Percentiles rank a stretch among this genome's conserved stretches.
Evolutionary conservation across 1,140 invertebrate species (phyloP).

Genomic region (Drosophila bipectinata): DNA sequence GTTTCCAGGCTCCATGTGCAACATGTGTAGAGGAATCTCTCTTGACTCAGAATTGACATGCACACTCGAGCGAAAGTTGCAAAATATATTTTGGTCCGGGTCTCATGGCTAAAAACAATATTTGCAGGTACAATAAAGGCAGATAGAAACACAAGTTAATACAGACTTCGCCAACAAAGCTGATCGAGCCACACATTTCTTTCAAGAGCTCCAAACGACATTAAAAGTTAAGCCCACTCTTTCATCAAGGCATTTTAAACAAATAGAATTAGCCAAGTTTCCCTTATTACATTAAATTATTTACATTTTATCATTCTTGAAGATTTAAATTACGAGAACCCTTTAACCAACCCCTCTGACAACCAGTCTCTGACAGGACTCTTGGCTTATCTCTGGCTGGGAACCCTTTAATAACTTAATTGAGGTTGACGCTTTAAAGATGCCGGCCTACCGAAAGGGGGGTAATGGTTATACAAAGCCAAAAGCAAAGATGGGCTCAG

Average conservation of each 20-base stretch:
- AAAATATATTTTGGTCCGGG: neutral
- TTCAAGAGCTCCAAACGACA: neutral
- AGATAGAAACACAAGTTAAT: neutral
- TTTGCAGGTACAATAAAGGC: neutral
- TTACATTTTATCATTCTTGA: neutral
- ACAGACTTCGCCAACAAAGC: neutral
- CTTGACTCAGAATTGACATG: neutral
- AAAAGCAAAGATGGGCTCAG: conserved; percentile 42
- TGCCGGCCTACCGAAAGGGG: conserved; percentile 27
- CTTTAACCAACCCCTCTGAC: neutral
- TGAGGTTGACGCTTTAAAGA: conserved; percentile 76
- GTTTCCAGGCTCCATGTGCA: neutral
- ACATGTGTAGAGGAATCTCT: neutral
- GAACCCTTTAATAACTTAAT: conserved; percentile 76
- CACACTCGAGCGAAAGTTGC: neutral
- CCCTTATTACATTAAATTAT: neutral
- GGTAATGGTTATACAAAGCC: conserved; percentile 6
- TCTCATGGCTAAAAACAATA: neutral
- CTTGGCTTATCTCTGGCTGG: neutral
- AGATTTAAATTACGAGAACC: neutral
- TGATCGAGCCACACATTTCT: neutral
- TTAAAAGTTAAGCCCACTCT: neutral
- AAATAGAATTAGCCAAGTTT: neutral
- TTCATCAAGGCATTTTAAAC: neutral
- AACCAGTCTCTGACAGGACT: neutral